Evolutionary conservation across 2,797 vertebrate species (phyloP), one percentile per base, ranked within the genome.

Genomic region (Morelia viridis): DNA sequence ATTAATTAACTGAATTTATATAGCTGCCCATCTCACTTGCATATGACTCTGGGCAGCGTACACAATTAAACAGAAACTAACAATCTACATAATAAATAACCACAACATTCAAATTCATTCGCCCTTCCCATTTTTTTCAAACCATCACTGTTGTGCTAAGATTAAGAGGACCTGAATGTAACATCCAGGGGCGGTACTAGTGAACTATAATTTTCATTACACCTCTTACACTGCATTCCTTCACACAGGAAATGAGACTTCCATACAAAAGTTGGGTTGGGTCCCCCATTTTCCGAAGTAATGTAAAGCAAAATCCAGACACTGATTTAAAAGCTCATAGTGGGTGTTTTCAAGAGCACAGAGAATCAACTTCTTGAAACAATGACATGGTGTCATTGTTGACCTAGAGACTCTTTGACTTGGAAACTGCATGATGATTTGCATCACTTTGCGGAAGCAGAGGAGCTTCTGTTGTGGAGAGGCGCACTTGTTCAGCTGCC

Each of bases 401-500:
- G 41, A 41, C 41, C 41, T 41, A 3, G 41, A 41, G 41, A 41
- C 41, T 41, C 41, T 41, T 3, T 41, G 98, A 95, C 97, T 97
- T 17, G 98, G 98, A 10, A 98, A 98, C 92, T 99, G 98, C 89
- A 98, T 99, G 89, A 99, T 98, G 0, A 98, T 98, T 95, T 98
- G 97, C 2, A 98, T 96, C 89, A 99, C 99, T 96, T 98, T 98
- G 41, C 98, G 96, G 83, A 99, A 97, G 94, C 99, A 99, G 12
- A 98, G 97, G 91, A 99, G 97, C 94, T 99, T 99, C 97, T 99
- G 99, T 93, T 98, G 99, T 0, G 99, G 99, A 12, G 99, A 98
- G 0, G 98, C 98, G 90, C 98, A 99, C 93, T 96, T 98, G 97
- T 99, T 99, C 96, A 99, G 97, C 94, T 98, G 98, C 94, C 98